phyloP scores from a whole-genome alignment of 2,113 vertebrate species.

The Trachemys scripta region DNA sequence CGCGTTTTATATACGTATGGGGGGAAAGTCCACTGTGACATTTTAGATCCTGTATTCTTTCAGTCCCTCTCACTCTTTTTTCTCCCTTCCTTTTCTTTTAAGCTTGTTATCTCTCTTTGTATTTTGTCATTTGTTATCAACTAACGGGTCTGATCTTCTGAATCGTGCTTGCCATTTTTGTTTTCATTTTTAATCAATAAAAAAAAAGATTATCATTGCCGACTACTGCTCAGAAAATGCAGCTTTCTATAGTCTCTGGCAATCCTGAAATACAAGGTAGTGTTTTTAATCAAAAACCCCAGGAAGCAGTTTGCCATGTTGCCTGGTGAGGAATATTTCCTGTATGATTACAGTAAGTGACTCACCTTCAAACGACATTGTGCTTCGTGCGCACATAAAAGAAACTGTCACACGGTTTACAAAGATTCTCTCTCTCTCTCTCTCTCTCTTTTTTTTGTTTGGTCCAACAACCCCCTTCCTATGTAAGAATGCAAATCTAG shows the following conservation, averaged over 20 bases:
- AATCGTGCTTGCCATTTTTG: slow-evolving; percentile 1
- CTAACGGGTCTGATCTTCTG: slow-evolving; percentile 21
- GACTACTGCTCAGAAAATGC: slow-evolving; percentile 40
- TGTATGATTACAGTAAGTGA: slow-evolving; percentile 83
- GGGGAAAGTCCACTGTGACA: neutral
- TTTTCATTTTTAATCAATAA: neutral
- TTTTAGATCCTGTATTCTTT: neutral
- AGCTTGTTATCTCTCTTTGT: neutral
- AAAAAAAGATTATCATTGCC: slow-evolving; percentile 24
- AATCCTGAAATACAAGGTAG: slow-evolving; percentile 19
- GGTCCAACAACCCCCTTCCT: neutral
- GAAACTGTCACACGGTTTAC: slow-evolving; percentile 35
- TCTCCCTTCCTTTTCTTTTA: neutral
- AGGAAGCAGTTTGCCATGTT: slow-evolving; percentile 81
- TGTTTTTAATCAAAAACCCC: slow-evolving; percentile 71
- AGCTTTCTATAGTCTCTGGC: slow-evolving; percentile 7
- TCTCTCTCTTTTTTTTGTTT: slow-evolving; percentile 7
- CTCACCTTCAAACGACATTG: slow-evolving; percentile 85
- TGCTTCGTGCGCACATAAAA: slow-evolving; percentile 74
- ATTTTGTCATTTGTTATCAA: neutral
- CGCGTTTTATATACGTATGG: too few species aligned
- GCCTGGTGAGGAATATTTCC: slow-evolving; percentile 80
- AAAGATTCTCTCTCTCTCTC: neutral
- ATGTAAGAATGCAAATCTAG: slow-evolving; percentile 5
- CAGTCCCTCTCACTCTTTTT: neutral